Evolutionary conservation across 2,113 vertebrate species (phyloP), one percentile per base, ranked within the genome.

Genomic region (Phrynosoma blainvillii): DNA sequence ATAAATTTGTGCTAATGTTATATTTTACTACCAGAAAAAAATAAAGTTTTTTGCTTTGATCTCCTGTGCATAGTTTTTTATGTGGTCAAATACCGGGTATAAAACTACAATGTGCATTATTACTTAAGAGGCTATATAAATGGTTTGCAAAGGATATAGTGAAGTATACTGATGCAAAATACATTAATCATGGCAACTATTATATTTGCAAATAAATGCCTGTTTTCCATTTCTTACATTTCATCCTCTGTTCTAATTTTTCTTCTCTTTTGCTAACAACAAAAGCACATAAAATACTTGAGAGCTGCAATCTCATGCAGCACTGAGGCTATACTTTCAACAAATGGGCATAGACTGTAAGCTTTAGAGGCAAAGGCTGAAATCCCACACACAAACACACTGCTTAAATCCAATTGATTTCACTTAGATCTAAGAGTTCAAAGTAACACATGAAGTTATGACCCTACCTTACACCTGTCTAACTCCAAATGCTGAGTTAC

Each of bases 61-160:
- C 88, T 83, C 89, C 21, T 90, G 1, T 12, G 13, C 2, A 10
- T 4, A 84, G 87, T 88, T 54, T 85, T 66, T 88, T 68, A 89
- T 4, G 66, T 78, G 21, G 0, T 6, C 66, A 89, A 77, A 89
- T 89, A 54, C 9, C 36, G 36, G 27, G 47, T 93, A 68, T 89
- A 93, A 96, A 93, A 91, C 5, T 83, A 86, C 90, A 89, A 81
- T 91, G 47, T 47, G 0, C 1, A 88, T 90, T 71, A 54, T 6
- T 90, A 36, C 83, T 90, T 54, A 91, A 88, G 62, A 84, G 13
- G 62, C 73, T 88, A 88, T 5, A 12, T 7, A 74, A 94, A 79
- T 0, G 0, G 40, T 23, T 75, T 18, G 0, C 76, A 90, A 77
- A 91, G 73, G n/a, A 18, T 71, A 70, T 27, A 89, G 4, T 25